These are phyloP conservation scores for Salvator merianae DNA, from an alignment of 2,113 vertebrate species.

Conservation along the genomic window DNA sequence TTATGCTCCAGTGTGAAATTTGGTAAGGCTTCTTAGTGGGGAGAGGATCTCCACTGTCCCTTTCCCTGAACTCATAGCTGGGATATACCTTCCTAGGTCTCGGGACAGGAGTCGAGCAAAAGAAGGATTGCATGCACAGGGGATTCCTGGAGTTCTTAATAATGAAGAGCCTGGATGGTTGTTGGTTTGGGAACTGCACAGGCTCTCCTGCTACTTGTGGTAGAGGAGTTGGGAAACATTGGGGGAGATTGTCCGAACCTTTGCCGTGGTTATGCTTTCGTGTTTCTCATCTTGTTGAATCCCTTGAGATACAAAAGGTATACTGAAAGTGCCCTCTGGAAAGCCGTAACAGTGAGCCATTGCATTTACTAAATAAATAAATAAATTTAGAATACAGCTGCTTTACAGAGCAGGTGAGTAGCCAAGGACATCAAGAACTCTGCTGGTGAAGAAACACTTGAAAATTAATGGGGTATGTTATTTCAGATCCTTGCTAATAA, in stretches of 20 bases:
- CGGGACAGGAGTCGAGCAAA: neutral
- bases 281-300: constrained; percentile 10
- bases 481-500: neutral
- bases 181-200: constrained; percentile 2
- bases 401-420: neutral
- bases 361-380: neutral
- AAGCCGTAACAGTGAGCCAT: neutral
- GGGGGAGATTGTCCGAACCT: constrained; percentile 21
- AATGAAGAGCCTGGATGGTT: neutral
- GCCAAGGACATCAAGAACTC: neutral
- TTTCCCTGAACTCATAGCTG: no score
- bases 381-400: neutral
- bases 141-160: neutral
- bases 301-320: neutral
- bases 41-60: neutral
- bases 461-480: neutral
- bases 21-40: neutral
- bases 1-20: neutral
- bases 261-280: neutral
- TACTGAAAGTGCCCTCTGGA: constrained; percentile 15
- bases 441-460: constrained; percentile 2
- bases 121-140: neutral
- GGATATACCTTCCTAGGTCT: neutral
- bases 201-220: neutral
- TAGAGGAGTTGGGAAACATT: constrained; percentile 1